Conservation (phyloP, 1,140 invertebrate genomes). For the Planococcus citri region DNA sequence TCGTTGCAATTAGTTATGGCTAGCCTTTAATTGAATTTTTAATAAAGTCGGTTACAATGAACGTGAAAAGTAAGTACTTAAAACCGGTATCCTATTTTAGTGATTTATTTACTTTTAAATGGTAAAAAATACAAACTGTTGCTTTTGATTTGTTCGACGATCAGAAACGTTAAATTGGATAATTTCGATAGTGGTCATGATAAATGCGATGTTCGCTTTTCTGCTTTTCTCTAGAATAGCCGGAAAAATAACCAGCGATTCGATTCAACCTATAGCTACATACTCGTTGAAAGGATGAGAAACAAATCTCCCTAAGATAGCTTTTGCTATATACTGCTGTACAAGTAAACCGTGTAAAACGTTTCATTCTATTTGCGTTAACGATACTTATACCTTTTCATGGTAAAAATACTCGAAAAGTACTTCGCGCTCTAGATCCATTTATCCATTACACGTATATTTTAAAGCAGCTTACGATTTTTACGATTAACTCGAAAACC, state of each 20-base stretch:
- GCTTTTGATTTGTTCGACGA: slow-evolving; percentile 6
- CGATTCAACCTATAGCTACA: too few species aligned
- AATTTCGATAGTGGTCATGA: neutral
- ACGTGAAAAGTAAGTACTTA: too few species aligned
- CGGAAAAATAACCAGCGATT: neutral
- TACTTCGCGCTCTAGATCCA: neutral
- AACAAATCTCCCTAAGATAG: neutral
- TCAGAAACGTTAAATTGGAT: neutral
- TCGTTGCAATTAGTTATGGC: too few species aligned
- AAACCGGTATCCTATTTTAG: neutral
- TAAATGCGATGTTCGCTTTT: neutral
- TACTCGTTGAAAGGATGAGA: too few species aligned
- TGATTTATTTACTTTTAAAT: neutral
- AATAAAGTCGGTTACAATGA: too few species aligned
- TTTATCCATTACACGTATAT: slow-evolving; percentile 7
- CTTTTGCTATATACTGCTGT: neutral
- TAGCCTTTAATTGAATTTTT: too few species aligned
- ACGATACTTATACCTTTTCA: neutral
- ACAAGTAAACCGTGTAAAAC: neutral
- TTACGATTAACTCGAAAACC: neutral
- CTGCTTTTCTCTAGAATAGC: neutral
- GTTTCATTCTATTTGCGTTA: neutral
- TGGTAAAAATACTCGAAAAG: neutral
- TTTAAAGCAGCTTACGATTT: neutral
- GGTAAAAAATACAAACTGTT: neutral